Conservation (phyloP, 2,797 vertebrate species). For the Hippoglossus hippoglossus region DNA sequence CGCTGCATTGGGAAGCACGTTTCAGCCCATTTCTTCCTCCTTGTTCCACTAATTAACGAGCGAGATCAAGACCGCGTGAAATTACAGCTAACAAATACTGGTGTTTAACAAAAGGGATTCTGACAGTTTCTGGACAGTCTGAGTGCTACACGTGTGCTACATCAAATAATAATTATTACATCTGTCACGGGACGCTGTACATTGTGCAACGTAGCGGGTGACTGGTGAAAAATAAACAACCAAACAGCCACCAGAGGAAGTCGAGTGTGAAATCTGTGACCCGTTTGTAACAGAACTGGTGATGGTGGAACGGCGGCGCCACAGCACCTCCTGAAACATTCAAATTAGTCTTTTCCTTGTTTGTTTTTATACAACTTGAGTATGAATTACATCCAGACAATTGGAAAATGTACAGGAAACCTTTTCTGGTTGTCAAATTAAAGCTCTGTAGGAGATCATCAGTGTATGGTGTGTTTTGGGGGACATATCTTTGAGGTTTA, state of each 20-base stretch:
- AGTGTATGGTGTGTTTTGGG: too few species aligned
- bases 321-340: neutral
- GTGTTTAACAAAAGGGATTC: conserved; percentile 79
- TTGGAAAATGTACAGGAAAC: too few species aligned
- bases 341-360: too few species aligned
- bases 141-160: conserved; percentile 57
- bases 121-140: conserved; percentile 87
- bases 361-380: neutral
- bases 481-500: too few species aligned
- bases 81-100: conserved; percentile 84
- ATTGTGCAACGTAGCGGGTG: conserved; percentile 30
- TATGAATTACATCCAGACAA: too few species aligned
- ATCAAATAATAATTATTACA: conserved; percentile 79
- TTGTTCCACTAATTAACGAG: conserved; percentile 91
- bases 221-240: conserved; percentile 55
- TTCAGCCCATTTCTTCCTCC: conserved; percentile 86
- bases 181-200: conserved; percentile 65
- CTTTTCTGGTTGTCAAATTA: too few species aligned
- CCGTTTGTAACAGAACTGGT: conserved; percentile 4
- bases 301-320: conserved; percentile 26
- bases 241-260: conserved; percentile 44
- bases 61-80: conserved; percentile 88
- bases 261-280: conserved; percentile 66
- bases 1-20: conserved; percentile 86
- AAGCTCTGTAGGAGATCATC: too few species aligned